phyloP scores from a whole-genome alignment of 2,113 vertebrate genomes.

The Silurus asotus region DNA sequence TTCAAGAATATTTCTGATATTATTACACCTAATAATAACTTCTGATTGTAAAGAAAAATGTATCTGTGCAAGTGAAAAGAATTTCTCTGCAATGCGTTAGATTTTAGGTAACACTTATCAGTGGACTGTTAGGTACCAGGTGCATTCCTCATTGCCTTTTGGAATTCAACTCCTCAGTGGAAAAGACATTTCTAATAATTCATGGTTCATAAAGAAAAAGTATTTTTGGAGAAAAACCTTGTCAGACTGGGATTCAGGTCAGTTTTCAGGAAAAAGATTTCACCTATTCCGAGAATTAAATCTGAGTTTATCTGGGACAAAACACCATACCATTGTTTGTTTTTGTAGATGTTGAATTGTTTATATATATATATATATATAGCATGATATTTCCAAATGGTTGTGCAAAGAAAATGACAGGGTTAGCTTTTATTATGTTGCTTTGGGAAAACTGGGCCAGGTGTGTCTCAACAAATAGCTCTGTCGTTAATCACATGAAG shows the following conservation, averaged over 20 bases:
- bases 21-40: not conserved
- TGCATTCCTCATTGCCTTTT: not conserved
- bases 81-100: not conserved
- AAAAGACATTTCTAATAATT: not conserved
- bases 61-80: not conserved
- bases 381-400: not conserved
- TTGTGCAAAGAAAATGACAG: not conserved
- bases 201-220: slow-evolving; percentile 1
- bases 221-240: not conserved
- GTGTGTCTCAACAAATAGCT: slow-evolving; percentile 8
- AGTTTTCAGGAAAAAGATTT: not conserved
- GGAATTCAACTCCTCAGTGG: not conserved
- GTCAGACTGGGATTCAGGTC: not conserved
- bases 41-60: not conserved
- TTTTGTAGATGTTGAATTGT: not conserved
- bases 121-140: not conserved
- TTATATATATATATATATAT: not conserved
- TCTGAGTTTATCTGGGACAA: not conserved
- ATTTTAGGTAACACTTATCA: not conserved
- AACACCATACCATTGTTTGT: not conserved
- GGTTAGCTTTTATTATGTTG: not conserved
- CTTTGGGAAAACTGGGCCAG: not conserved
- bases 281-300: not conserved
- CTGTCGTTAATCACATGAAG: not conserved
- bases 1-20: not conserved